Conservation (phyloP, 1,140 invertebrate genomes). For the Ephestia elutella region DNA sequence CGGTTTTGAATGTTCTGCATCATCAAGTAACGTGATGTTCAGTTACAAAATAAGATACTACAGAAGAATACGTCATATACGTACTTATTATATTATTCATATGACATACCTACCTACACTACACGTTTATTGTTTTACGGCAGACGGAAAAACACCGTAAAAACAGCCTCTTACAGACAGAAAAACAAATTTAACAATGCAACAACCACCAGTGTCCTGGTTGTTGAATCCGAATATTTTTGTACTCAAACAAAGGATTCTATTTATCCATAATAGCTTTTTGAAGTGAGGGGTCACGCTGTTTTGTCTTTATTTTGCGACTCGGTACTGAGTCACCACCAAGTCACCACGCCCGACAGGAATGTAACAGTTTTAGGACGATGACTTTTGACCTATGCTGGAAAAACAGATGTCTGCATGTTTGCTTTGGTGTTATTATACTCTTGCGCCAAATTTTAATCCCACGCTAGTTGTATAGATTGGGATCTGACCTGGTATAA, state of each 20-base stretch:
- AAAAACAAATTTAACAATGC: too few species aligned
- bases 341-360: constrained; percentile 9
- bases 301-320: background rate
- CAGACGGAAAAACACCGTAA: too few species aligned
- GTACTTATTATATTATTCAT: background rate
- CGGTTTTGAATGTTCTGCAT: background rate
- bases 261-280: too few species aligned
- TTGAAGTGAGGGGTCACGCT: too few species aligned
- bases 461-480: background rate
- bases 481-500: too few species aligned
- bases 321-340: background rate
- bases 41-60: background rate
- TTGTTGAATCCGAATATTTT: too few species aligned
- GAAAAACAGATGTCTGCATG: background rate
- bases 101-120: background rate
- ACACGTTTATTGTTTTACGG: too few species aligned
- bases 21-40: background rate
- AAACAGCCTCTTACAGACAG: too few species aligned
- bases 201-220: too few species aligned
- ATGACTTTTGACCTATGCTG: constrained; percentile 22
- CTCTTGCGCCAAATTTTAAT: background rate
- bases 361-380: constrained; percentile 24
- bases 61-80: background rate
- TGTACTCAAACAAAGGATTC: too few species aligned
- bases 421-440: background rate